These are phyloP conservation scores for Saimiri boliviensis DNA, from an alignment of 2,113 vertebrate species.

Conservation along the genomic window DNA sequence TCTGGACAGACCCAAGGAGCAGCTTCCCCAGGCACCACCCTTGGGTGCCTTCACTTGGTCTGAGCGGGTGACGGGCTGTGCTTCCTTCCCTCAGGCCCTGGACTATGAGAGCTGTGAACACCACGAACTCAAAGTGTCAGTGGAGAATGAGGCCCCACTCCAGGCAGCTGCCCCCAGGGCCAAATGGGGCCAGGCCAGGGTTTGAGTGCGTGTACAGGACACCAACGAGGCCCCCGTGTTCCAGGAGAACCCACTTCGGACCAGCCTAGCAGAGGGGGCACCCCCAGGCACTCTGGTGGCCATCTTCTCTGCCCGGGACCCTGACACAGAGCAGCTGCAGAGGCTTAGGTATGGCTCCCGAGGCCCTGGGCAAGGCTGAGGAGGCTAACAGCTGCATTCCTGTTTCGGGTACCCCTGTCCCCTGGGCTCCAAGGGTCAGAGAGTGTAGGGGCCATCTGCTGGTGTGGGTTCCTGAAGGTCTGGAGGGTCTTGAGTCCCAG, in stretches of 20 bases:
- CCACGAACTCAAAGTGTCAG: conserved; percentile 85
- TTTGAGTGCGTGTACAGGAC: conserved; percentile 88
- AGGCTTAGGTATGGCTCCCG: conserved; percentile 32
- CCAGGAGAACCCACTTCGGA: conserved; percentile 87
- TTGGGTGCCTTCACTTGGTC: background rate
- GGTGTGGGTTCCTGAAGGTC: too few relatives aligned
- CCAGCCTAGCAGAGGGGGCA: conserved; percentile 89
- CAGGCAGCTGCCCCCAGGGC: conserved; percentile 81
- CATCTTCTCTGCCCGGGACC: conserved; percentile 89
- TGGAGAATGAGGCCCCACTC: conserved; percentile 88
- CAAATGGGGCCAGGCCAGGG: conserved; percentile 83
- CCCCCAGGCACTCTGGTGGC: conserved; percentile 87
- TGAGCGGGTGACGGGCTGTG: accelerated
- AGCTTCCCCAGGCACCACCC: background rate
- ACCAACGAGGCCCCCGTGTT: conserved; percentile 93
- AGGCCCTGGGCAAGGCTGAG: background rate
- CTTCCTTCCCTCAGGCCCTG: conserved; percentile 84
- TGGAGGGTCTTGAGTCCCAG: accelerated
- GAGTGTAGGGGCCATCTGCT: background rate
- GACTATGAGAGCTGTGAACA: conserved; percentile 88
- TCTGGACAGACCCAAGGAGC: accelerated
- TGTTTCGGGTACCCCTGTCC: too few relatives aligned
- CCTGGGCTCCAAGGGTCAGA: background rate
- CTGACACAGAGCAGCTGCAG: conserved; percentile 83
- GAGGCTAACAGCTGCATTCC: accelerated